Base-by-base conservation (phyloP, 2,797 vertebrate species). In the Sphaeramia orbicularis region DNA sequence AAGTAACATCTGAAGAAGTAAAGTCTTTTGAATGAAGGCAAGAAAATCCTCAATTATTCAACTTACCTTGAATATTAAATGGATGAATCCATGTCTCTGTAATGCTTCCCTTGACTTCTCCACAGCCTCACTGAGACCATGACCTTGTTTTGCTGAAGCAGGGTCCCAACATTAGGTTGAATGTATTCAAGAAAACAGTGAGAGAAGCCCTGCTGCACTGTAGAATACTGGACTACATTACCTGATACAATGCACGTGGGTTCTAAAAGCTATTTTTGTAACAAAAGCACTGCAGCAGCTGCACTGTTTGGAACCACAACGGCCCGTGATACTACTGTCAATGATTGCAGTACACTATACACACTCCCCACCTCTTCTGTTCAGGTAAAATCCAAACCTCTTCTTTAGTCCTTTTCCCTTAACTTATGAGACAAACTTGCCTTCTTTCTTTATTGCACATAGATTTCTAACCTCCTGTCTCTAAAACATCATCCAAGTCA, bases 201-300 rank as follows among this genome's bases (percentile, higher is more conserved):
- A 8, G 2, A 70, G 54, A 63, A 54, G 38, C 4, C 11, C 42
- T 24, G 65, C 57, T 56, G 49, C 21, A 36, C 50, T 59, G 12
- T 72, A 27, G 32, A 35, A 35, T 35, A 35, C 32, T 35, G 32
- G 32, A 35, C 32, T 35, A 74, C 14, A 18, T 61, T 62, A 71
- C 50, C 59, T 58, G 60, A 60, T 68, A 27, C 38, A 13, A 35
- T 55, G 50, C 51, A 32, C 16, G 3, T 27, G 59, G 43, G 52
- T 56, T 66, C 21, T 52, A 24, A 27, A 27, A 56, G 27, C 71
- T 53, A 9, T 68, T 55, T 57, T 52, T 51, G n/a, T 57, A 44
- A 56, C 49, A 38, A 32, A 50, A 43, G n/a, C 61, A 52, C 55
- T 59, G 37, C 65, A 41, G 37, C 53, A 56, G 14, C 52, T 59